These are phyloP conservation scores for Zosterops lateralis DNA, from an alignment of 2,113 vertebrate species.

Conservation along the genomic window DNA sequence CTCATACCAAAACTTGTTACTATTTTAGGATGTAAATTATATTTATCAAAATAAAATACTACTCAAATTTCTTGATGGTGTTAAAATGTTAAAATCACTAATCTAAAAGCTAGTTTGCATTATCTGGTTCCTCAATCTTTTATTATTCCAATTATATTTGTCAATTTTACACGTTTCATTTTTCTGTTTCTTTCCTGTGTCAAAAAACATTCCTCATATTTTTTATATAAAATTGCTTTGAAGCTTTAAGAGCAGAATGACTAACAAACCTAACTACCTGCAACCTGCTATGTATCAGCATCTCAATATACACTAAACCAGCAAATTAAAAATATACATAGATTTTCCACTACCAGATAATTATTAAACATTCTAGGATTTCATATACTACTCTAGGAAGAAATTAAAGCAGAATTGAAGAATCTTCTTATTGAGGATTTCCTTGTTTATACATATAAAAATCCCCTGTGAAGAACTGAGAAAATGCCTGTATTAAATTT, in stretches of 20 bases:
- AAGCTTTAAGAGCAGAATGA: neutral
- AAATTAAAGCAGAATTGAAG: neutral
- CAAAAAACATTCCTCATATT: neutral
- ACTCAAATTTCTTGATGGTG: neutral
- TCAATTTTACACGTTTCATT: neutral
- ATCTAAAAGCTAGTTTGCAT: neutral
- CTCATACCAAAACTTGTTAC: neutral
- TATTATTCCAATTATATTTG: neutral
- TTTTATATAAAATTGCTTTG: neutral
- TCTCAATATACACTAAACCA: neutral
- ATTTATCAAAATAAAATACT: neutral
- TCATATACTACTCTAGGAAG: neutral
- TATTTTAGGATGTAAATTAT: neutral
- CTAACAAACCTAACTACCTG: neutral
- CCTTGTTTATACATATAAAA: neutral
- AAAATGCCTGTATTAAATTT: neutral
- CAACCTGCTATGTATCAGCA: neutral
- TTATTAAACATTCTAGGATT: neutral
- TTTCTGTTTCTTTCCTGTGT: neutral
- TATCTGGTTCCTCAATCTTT: neutral
- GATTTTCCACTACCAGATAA: neutral
- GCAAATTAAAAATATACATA: neutral
- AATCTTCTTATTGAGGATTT: neutral
- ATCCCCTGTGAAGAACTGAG: neutral
- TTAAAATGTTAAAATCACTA: neutral